Base-by-base conservation (phyloP, 2,888 invertebrate species). In the Heliconius ethilla region DNA sequence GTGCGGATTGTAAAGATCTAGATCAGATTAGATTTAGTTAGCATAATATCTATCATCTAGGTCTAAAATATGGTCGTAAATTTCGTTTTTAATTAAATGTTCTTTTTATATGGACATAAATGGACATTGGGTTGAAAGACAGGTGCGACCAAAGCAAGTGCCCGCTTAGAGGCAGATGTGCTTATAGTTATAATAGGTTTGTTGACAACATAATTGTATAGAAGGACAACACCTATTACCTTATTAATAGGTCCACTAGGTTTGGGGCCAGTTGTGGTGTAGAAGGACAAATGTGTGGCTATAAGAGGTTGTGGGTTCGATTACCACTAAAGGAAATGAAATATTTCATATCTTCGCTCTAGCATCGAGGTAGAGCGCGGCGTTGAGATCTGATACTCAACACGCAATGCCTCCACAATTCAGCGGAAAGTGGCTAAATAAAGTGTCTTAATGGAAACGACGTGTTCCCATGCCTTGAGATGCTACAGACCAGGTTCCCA, bases 1-100 rank as follows among this genome's bases (percentile, higher is more conserved):
- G 83, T 82, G 82, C 62, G 81, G 75, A 75, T 81, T 69, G 67
- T 63, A 29, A 29, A 75, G 77, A 76, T 76, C 70, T 72, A 69
- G n/a, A 65, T 65, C 76, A 70, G 70, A 76, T 78, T 78, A 76
- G 33, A 59, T 75, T 62, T 66, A 62, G 59, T 25, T 73, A 29
- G 29, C 33, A 74, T 63, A 62, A 37, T 40, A 62, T 73, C 15
- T 62, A 65, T 27, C 37, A 62, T 25, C 40, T 37, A 74, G 37
- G 25, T 63, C 67, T n/a, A 13, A 67, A 67, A 29, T 65, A 29
- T 6, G 29, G 29, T 33, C 18, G 29, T 65, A 9, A 67, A 37
- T 67, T 18, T 62, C 4, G 22, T 62, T 37, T 11, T 37, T 22
- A 22, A n/a, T 37, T 11, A 33, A 33, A 33, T 33, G 33, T 25